These are phyloP conservation scores for Pyrocephalus nanus DNA, from an alignment of 2,797 vertebrate species.

Conservation along the genomic window DNA sequence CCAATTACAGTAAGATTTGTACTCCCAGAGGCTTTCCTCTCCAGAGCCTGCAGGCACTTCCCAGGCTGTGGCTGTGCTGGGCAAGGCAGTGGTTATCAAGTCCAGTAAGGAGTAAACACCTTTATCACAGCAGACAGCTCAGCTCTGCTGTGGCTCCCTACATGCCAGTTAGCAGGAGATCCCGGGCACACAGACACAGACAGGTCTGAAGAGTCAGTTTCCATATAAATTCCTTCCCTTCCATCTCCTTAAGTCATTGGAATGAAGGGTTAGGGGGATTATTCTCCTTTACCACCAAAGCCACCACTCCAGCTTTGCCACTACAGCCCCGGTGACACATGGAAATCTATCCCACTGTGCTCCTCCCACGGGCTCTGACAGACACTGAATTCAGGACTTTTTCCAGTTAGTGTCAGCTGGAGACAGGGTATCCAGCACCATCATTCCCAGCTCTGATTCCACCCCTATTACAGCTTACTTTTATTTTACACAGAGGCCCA, in stretches of 20 bases:
- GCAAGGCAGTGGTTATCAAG: background rate
- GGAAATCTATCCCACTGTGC: background rate
- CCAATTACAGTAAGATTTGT: background rate
- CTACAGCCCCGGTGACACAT: accelerated
- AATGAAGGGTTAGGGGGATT: background rate
- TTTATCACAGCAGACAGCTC: constrained; percentile 3
- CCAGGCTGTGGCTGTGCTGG: background rate
- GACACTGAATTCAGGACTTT: background rate
- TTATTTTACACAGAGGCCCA: background rate
- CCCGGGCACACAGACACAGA: background rate
- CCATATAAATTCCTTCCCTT: background rate
- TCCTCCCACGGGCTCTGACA: background rate
- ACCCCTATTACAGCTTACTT: background rate
- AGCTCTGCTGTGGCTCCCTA: background rate
- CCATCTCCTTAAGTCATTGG: background rate
- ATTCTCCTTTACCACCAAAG: background rate
- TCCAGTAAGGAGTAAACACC: background rate
- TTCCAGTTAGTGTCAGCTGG: background rate
- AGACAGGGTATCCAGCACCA: background rate
- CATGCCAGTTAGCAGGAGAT: background rate
- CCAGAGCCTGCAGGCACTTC: background rate
- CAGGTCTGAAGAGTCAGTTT: background rate
- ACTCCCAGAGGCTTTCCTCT: background rate
- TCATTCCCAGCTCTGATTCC: background rate
- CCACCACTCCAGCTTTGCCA: background rate